phyloP scores from a whole-genome alignment of 1,140 invertebrate species.

The Drosophila parabipectinata region DNA sequence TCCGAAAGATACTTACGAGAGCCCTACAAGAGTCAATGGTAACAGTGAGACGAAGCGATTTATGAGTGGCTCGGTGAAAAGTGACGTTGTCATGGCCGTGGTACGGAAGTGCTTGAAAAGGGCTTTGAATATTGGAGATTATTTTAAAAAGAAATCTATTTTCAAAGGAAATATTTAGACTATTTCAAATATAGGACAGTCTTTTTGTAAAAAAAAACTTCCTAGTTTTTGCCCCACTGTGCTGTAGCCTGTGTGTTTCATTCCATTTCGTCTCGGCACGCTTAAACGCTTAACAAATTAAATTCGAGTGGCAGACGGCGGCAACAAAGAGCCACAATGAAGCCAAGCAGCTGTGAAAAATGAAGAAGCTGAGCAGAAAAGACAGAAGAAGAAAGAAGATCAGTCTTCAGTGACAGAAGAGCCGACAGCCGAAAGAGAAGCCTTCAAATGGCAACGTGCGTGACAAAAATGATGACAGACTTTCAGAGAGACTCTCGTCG shows the following conservation, averaged over 20 bases:
- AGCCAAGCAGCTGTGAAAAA: conserved; percentile 34
- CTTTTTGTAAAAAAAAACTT: no score
- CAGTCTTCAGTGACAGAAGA: conserved; percentile 26
- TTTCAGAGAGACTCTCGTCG: neutral
- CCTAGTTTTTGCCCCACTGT: conserved; percentile 14
- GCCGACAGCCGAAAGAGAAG: conserved; percentile 39
- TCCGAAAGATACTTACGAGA: conserved; percentile 53
- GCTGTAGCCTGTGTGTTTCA: conserved; percentile 3
- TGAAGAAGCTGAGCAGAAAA: conserved; percentile 32
- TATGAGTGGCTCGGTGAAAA: conserved; percentile 45
- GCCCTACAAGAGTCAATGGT: conserved; percentile 49
- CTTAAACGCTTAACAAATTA: conserved; percentile 62
- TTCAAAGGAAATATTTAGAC: no score
- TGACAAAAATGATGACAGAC: conserved; percentile 80
- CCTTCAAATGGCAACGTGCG: conserved; percentile 69
- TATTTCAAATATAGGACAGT: no score
- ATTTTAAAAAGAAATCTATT: no score
- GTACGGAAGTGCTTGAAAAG: neutral
- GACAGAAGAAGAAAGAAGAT: conserved; percentile 30
- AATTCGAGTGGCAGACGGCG: conserved; percentile 49
- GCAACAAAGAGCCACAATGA: conserved; percentile 40
- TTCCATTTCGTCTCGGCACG: conserved; percentile 56
- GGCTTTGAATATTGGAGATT: neutral
- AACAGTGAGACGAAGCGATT: conserved; percentile 53
- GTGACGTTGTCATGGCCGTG: conserved; percentile 16